These are phyloP conservation scores for Ophioninae sp. DNA, from an alignment of 2,888 invertebrate species.

Conservation along the genomic window DNA sequence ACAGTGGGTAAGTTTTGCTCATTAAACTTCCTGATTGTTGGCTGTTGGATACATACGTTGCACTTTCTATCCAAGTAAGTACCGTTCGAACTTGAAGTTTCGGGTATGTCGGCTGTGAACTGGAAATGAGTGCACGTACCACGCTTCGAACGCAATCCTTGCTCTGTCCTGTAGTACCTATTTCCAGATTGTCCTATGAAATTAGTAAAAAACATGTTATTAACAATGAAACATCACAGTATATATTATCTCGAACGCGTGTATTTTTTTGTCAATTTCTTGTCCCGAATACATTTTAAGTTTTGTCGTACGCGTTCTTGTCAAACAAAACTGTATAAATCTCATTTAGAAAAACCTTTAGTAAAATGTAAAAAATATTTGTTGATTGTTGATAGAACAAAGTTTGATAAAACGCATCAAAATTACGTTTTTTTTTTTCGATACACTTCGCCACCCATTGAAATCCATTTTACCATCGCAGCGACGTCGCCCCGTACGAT, in stretches of 20 bases:
- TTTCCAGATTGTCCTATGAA: too few species aligned
- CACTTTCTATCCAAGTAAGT: not conserved
- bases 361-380: not conserved
- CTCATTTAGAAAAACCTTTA: too few species aligned
- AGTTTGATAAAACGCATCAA: not conserved
- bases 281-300: too few species aligned
- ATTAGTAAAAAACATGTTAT: too few species aligned
- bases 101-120: not conserved
- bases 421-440: not conserved
- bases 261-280: too few species aligned
- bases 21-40: constrained; percentile 76
- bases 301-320: too few species aligned
- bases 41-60: not conserved
- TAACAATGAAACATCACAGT: too few species aligned
- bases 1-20: constrained; percentile 71
- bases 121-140: too few species aligned
- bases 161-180: too few species aligned
- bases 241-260: too few species aligned
- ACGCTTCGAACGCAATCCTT: too few species aligned
- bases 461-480: constrained; percentile 41
- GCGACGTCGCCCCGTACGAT: constrained; percentile 81
- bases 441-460: not conserved
- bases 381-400: not conserved
- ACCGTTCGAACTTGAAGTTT: not conserved
- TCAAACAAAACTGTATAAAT: too few species aligned